Evolutionary conservation across 1,140 invertebrate species (phyloP).

Genomic region (Megathymus violae): DNA sequence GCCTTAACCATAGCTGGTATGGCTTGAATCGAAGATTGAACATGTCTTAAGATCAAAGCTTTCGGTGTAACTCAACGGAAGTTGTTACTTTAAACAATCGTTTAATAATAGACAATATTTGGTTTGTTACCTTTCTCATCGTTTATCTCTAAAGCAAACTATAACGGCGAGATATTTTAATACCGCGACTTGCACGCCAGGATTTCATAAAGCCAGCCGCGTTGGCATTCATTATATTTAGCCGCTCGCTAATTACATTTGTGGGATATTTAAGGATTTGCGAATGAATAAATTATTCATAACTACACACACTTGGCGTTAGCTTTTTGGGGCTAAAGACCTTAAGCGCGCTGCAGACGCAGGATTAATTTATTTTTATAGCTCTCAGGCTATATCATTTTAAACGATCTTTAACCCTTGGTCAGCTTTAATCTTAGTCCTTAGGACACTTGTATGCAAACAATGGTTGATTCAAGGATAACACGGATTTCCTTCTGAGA

Average conservation of each 20-base stretch:
- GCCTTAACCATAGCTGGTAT: too few relatives aligned
- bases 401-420: too few relatives aligned
- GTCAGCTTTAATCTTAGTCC: too few relatives aligned
- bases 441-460: too few relatives aligned
- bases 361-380: neutral
- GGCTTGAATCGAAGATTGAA: too few relatives aligned
- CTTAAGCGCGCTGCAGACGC: neutral
- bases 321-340: neutral
- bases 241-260: slow-evolving; percentile 23
- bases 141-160: slow-evolving; percentile 14
- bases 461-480: too few relatives aligned
- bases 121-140: neutral
- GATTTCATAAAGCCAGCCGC: slow-evolving; percentile 27
- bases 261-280: slow-evolving; percentile 22
- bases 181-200: slow-evolving; percentile 16
- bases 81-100: neutral
- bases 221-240: slow-evolving; percentile 29
- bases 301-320: neutral
- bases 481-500: too few relatives aligned
- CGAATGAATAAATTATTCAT: slow-evolving; percentile 10
- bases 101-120: neutral
- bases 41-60: too few relatives aligned
- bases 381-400: neutral
- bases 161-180: slow-evolving; percentile 29
- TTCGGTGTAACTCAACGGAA: too few relatives aligned